Evolutionary conservation across 2,888 invertebrate genomes (phyloP).

Genomic region (Nomada flava): DNA sequence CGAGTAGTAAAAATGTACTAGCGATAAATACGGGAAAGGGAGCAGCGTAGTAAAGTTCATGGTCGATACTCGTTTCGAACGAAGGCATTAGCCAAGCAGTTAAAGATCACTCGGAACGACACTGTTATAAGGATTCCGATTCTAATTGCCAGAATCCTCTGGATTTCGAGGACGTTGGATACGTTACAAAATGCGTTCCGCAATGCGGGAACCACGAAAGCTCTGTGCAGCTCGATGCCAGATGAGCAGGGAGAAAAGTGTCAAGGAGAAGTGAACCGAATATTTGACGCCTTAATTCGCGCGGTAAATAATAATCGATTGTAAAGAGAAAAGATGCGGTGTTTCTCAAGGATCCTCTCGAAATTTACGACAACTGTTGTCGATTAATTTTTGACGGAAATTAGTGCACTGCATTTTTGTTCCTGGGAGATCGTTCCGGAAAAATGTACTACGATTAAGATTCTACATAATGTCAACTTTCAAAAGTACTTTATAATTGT

Average conservation of each 20-base stretch:
- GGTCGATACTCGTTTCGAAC: background rate
- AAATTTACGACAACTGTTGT: background rate
- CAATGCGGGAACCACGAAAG: constrained; percentile 42
- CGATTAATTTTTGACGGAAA: too few relatives aligned
- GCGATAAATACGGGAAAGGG: too few relatives aligned
- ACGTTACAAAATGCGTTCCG: constrained; percentile 48
- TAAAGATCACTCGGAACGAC: constrained; percentile 17
- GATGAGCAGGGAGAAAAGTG: constrained; percentile 23
- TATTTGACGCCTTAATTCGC: constrained; percentile 12
- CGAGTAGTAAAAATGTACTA: too few relatives aligned
- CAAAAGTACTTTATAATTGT: too few relatives aligned
- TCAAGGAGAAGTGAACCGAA: constrained; percentile 14
- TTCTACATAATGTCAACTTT: too few relatives aligned
- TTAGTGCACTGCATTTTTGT: too few relatives aligned
- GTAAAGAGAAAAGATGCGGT: background rate
- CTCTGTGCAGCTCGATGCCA: constrained; percentile 30
- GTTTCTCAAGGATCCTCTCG: background rate
- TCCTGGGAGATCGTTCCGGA: too few relatives aligned
- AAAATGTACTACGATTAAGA: too few relatives aligned
- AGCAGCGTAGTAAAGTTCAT: too few relatives aligned
- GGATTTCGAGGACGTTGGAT: constrained; percentile 23
- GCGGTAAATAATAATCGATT: background rate
- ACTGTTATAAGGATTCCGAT: background rate
- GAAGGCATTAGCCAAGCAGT: constrained; percentile 7
- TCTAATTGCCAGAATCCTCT: constrained; percentile 3